Evolutionary conservation across 37 sponge, comb jelly and placozoan species (phyloP), one percentile per base, ranked within the genome.

Genomic region (Chondrilla cf. caribensis): DNA sequence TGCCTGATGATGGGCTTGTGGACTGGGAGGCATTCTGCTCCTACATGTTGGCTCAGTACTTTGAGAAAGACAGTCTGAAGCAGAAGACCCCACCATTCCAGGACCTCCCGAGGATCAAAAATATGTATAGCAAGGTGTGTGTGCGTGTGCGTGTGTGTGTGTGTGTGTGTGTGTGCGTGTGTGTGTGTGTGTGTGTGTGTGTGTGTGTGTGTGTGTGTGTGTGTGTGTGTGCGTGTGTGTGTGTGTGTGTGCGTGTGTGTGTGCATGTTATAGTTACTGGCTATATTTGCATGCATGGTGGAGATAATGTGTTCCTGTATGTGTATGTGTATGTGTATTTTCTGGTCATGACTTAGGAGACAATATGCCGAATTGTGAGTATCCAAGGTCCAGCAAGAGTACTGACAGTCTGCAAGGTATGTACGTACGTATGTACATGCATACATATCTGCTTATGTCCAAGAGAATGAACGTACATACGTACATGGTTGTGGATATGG

Each of bases 21-120:
- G 88, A 91, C 57, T 89, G 89, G 85, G 86, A 88, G 22, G 89
- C 91, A 77, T 84, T 98, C 33, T 92, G 90, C 83, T 87, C 97
- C 22, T 98, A 92, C 90, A 32, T 96, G 57, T 78, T 98, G 32
- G 87, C 84, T 9, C 88, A 96, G 60, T 83, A 92, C 54, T 82
- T 79, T 44, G 97, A 98, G 80, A 88, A 82, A 84, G 97, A 97
- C 62, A 81, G 83, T 7, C 38, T 71, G 41, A 73, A 89, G 59
- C 70, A 70, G 4, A 59, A n/a, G 25, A 39, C 78, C 2, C 59
- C 79, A 0, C 90, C 93, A 25, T 86, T 93, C 60, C 87, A 84
- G 54, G 84, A 77, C 14, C 83, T 78, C 40, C 78, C 64, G 58
- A 75, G 81, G 3, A 58, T 58, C 26, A 85, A 81, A 58, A 88